A percentile compares a stretch with the other conserved stretches of the same genome.
phyloP scores from a whole-genome alignment of 2,888 invertebrate genomes.

The Drosophila imparisetae region DNA sequence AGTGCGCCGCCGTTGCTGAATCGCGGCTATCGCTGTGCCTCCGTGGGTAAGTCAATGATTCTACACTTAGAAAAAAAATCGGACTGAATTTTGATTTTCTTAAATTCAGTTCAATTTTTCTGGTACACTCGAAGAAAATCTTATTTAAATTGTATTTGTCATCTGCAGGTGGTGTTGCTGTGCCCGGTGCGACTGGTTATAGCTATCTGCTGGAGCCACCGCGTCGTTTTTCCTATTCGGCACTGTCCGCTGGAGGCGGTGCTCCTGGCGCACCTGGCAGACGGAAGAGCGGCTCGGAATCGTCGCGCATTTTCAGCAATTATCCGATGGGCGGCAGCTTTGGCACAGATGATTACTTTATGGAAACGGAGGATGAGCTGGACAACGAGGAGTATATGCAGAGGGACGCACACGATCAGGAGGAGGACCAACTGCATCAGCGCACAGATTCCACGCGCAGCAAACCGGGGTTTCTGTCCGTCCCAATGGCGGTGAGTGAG shows the following conservation, averaged over 20 bases:
- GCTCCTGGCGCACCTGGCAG: slow-evolving; percentile 84
- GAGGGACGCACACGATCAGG: slow-evolving; percentile 70
- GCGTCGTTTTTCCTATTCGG: slow-evolving; percentile 86
- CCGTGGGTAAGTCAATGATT: slow-evolving; percentile 84
- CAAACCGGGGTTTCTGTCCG: slow-evolving; percentile 83
- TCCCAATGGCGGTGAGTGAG: slow-evolving; percentile 83
- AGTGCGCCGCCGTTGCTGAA: slow-evolving; percentile 86
- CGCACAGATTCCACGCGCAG: slow-evolving; percentile 83
- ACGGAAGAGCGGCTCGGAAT: slow-evolving; percentile 88
- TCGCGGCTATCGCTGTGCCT: slow-evolving; percentile 86
- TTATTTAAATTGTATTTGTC: not conserved
- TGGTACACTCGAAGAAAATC: not conserved
- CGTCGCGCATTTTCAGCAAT: slow-evolving; percentile 84
- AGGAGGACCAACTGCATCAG: slow-evolving; percentile 65
- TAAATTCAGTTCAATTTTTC: not conserved
- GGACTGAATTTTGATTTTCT: not conserved
- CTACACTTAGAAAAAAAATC: not conserved
- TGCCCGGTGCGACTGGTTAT: slow-evolving; percentile 89
- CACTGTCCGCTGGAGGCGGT: slow-evolving; percentile 72
- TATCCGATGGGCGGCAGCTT: slow-evolving; percentile 85
- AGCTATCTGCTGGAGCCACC: slow-evolving; percentile 89
- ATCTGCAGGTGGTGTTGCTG: slow-evolving; percentile 84
- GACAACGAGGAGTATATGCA: slow-evolving; percentile 85
- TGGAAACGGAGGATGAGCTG: slow-evolving; percentile 85
- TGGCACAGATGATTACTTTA: slow-evolving; percentile 84